These are phyloP conservation scores for Gobio gobio DNA, from an alignment of 2,113 vertebrate genomes.

Conservation along the genomic window DNA sequence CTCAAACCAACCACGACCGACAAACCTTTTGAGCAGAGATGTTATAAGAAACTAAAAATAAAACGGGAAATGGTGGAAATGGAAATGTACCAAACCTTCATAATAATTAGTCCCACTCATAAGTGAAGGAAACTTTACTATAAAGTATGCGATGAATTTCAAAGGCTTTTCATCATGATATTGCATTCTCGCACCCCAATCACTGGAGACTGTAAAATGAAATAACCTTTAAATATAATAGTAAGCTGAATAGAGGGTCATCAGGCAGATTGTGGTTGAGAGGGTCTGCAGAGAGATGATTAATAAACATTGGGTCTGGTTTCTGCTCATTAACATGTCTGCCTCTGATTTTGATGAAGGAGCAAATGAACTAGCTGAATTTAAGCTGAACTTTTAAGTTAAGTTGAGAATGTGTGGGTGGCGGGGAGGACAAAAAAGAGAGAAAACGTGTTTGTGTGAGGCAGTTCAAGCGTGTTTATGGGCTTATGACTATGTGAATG, in stretches of 20 bases:
- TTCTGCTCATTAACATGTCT: conserved; percentile 72
- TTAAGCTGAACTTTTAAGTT: conserved; percentile 12
- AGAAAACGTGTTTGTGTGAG: not conserved
- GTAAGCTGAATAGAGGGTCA: conserved; percentile 46
- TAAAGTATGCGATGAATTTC: conserved; percentile 9
- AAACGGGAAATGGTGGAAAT: not conserved
- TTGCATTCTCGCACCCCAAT: conserved; percentile 14
- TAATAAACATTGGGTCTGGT: conserved; percentile 71
- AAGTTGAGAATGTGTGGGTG: not conserved
- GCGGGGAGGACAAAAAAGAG: not conserved
- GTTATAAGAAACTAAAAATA: not conserved
- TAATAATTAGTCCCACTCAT: not conserved
- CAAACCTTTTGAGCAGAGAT: not conserved
- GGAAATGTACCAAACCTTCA: not conserved
- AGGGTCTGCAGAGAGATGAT: conserved; percentile 71
- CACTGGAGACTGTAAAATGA: conserved; percentile 32
- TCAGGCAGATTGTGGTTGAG: conserved; percentile 65
- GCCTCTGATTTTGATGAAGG: conserved; percentile 72
- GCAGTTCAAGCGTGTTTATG: not conserved
- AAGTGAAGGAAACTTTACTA: conserved; percentile 3
- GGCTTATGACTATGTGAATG: conserved; percentile 14
- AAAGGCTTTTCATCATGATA: conserved; percentile 36
- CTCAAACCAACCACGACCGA: not conserved
- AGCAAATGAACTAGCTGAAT: conserved; percentile 64
- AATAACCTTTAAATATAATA: conserved; percentile 38